phyloP scores from a whole-genome alignment of 2,888 invertebrate species.

The Drosophila mettleri region DNA sequence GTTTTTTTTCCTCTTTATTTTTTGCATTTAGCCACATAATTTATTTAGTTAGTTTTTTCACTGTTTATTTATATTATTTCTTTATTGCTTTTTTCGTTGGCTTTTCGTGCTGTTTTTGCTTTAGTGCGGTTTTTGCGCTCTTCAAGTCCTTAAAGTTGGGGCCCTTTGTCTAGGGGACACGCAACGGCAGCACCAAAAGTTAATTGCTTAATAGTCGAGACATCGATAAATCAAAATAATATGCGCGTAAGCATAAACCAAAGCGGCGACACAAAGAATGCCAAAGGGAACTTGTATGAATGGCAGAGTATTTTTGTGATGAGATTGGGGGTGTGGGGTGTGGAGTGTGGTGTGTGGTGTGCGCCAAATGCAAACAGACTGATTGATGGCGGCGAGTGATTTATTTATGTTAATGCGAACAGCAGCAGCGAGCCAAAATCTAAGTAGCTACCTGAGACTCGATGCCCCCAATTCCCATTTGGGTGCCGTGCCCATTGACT shows the following conservation, averaged over 20 bases:
- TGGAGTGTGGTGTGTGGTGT: slow-evolving; percentile 9
- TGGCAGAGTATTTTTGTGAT: background rate
- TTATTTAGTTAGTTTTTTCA: slow-evolving; percentile 25
- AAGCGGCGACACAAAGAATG: slow-evolving; percentile 52
- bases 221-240: slow-evolving; percentile 76
- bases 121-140: slow-evolving; percentile 27
- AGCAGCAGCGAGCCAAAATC: slow-evolving; percentile 39
- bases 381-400: slow-evolving; percentile 78
- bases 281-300: slow-evolving; percentile 33
- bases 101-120: too few species aligned
- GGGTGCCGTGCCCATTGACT: slow-evolving; percentile 34
- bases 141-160: slow-evolving; percentile 11
- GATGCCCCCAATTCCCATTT: slow-evolving; percentile 4
- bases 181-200: slow-evolving; percentile 44
- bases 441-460: slow-evolving; percentile 47
- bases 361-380: slow-evolving; percentile 76
- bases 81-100: background rate
- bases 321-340: background rate
- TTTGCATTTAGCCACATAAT: slow-evolving; percentile 57
- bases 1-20: background rate
- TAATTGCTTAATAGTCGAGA: slow-evolving; percentile 78
- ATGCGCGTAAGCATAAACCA: slow-evolving; percentile 75
- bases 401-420: slow-evolving; percentile 76
- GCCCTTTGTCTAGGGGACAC: slow-evolving; percentile 25
- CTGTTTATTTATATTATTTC: background rate